phyloP scores from a whole-genome alignment of 2,888 invertebrate species.

The Drosophila quinaria region DNA sequence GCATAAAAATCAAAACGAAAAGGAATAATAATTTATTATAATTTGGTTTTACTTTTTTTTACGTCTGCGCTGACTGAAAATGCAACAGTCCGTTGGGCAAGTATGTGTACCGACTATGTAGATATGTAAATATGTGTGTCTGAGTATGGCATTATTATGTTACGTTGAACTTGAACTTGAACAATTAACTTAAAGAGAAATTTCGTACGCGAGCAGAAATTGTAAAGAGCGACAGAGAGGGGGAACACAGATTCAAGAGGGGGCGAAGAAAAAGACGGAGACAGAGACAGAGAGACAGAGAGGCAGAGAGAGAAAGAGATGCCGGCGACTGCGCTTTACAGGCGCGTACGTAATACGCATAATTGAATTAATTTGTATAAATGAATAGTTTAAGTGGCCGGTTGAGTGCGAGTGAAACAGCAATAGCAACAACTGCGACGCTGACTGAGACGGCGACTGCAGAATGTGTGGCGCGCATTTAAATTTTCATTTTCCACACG shows the following conservation, averaged over 20 bases:
- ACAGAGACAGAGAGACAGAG: neutral
- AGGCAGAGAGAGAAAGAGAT: slow-evolving; percentile 46
- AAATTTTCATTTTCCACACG: slow-evolving; percentile 79
- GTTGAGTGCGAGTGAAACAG: slow-evolving; percentile 63
- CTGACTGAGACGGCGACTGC: slow-evolving; percentile 21
- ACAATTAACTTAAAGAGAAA: slow-evolving; percentile 84
- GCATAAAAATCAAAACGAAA: slow-evolving; percentile 81
- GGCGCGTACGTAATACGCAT: slow-evolving; percentile 82
- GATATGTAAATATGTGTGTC: slow-evolving; percentile 29
- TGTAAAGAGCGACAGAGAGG: slow-evolving; percentile 63
- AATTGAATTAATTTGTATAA: slow-evolving; percentile 85
- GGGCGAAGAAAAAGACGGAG: too few relatives aligned
- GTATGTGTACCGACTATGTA: slow-evolving; percentile 33
- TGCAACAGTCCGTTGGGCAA: slow-evolving; percentile 58
- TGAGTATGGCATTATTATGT: slow-evolving; percentile 74
- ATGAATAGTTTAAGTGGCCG: slow-evolving; percentile 84
- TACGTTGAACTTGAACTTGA: slow-evolving; percentile 83
- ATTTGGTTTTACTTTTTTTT: slow-evolving; percentile 53
- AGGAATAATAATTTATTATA: slow-evolving; percentile 83
- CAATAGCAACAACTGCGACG: slow-evolving; percentile 13
- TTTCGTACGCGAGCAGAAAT: slow-evolving; percentile 83
- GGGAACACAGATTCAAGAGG: neutral
- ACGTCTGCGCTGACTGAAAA: slow-evolving; percentile 28
- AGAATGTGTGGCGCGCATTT: slow-evolving; percentile 76
- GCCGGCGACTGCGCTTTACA: slow-evolving; percentile 79